Conservation (phyloP, 1,140 invertebrate genomes). For the Microplitis demolitor region DNA sequence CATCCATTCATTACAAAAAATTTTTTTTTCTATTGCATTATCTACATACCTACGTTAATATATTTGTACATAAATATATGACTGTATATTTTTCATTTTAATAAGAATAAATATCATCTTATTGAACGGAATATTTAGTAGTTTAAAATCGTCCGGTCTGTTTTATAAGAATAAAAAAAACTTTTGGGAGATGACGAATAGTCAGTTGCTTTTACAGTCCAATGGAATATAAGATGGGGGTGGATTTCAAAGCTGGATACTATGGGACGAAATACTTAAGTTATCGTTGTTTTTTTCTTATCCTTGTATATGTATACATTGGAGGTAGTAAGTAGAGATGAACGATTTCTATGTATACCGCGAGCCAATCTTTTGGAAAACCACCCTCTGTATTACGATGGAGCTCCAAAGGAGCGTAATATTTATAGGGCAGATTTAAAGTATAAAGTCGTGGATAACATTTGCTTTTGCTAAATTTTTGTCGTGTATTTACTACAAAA, state of each 20-base stretch:
- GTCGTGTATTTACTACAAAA: background rate
- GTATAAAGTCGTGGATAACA: constrained; percentile 53
- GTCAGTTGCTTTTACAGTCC: constrained; percentile 9
- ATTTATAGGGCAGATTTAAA: constrained; percentile 63
- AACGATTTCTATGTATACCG: constrained; percentile 58
- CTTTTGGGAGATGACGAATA: constrained; percentile 5
- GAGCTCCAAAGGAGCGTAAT: constrained; percentile 60
- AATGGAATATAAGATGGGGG: background rate
- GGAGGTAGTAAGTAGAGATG: constrained; percentile 51
- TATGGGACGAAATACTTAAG: background rate
- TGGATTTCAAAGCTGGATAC: background rate
- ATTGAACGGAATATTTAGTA: constrained; percentile 25
- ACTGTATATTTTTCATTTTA: constrained; percentile 11
- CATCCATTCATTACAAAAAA: background rate
- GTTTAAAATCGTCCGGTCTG: background rate
- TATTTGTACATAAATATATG: background rate
- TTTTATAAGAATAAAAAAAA: constrained; percentile 1
- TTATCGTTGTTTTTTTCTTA: background rate
- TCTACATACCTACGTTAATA: background rate
- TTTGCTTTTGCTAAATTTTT: background rate
- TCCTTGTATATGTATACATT: constrained; percentile 45
- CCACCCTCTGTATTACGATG: constrained; percentile 39
- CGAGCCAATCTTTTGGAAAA: constrained; percentile 64
- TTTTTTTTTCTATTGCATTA: background rate
- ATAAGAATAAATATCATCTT: constrained; percentile 32